Base-by-base conservation (phyloP, 2,113 vertebrate species). In the Halcyon malimbica region DNA sequence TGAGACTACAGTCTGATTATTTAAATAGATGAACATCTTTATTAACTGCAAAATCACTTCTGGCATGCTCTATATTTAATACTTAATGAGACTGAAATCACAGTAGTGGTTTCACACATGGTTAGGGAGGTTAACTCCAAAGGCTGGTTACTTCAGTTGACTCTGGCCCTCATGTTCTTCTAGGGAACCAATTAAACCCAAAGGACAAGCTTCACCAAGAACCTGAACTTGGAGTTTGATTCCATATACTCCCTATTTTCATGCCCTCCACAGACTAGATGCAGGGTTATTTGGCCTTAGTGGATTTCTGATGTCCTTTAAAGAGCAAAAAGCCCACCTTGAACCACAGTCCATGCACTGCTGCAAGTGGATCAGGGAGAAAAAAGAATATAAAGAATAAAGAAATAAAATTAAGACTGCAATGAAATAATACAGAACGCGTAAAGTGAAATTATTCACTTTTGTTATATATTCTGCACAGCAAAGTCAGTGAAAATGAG, bases 1-100 rank as follows among this genome's bases (percentile, higher is more conserved):
- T 79, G 93, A 96, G 90, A 75, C 76, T 90, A 89, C 85, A 96
- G 87, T 75, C 86, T 97, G 92, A 87, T 90, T 92, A 96, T 90
- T 95, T 92, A 97, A 97, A 96, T 89, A 71, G 74, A 76, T 83
- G 94, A 88, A 92, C 69, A 84, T 84, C 96, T 93, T 86, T 95
- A 97, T 96, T 96, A 96, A 92, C 89, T 93, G 90, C 87, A 97
- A 89, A 97, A 94, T 87, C 77, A 93, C 51, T 97, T 80, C 93
- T 97, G 89, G 56, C 80, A 92, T 86, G 83, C 63, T 91, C 80
- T 96, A 29, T 89, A 91, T 95, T 90, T 95, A 96, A 90, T 73
- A 83, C 46, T 83, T 93, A 84, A 91, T 31, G 44, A 96, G 83
- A 93, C 60, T 89, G 86, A 76, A 96, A 93, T 91, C 64, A 90